Conservation (phyloP, 2,797 vertebrate species). For the Gallirallus australis region DNA sequence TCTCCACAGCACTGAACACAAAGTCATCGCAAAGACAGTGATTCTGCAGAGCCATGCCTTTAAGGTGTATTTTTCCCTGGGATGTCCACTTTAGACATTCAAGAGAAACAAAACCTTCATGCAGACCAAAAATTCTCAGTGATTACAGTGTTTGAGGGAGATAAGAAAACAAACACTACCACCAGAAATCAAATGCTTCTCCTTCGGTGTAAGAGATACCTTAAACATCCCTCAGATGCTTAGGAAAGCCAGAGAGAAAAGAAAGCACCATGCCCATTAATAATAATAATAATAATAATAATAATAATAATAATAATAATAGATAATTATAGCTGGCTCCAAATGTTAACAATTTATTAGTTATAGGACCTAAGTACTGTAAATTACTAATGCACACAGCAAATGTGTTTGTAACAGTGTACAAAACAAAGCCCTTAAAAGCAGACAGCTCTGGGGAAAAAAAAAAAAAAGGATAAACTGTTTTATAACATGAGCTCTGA, state of each 20-base stretch:
- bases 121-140: neutral
- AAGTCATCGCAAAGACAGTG: neutral
- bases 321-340: conserved; percentile 65
- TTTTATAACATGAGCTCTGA: conserved; percentile 10
- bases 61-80: neutral
- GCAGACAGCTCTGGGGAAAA: conserved; percentile 32
- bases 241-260: conserved; percentile 25
- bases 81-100: neutral
- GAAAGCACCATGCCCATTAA: conserved; percentile 40
- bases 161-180: neutral
- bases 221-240: neutral
- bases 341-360: conserved; percentile 62
- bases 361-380: conserved; percentile 58
- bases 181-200: neutral
- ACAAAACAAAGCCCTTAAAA: conserved; percentile 65
- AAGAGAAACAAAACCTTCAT: neutral
- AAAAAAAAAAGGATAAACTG: conserved; percentile 44
- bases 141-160: neutral
- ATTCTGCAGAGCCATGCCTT: neutral
- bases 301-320: neutral
- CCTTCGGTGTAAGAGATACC: neutral
- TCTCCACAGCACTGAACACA: neutral
- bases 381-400: conserved; percentile 64
- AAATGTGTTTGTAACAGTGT: neutral
- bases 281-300: neutral